Conservation (phyloP, 2,888 invertebrate species). For the Ceramica pisi region DNA sequence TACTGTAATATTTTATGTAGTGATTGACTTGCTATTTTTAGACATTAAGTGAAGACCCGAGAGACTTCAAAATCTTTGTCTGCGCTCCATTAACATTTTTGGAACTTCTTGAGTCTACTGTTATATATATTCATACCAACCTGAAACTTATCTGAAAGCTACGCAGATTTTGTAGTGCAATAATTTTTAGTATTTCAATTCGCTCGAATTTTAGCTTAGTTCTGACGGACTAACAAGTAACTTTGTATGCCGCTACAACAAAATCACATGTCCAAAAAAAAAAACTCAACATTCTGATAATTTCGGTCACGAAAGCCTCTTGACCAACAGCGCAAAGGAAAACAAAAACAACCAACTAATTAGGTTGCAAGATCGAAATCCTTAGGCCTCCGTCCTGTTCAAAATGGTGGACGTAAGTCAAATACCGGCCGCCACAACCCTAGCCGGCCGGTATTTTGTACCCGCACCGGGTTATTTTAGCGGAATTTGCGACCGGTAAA, state of each 20-base stretch:
- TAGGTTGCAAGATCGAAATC: conserved; percentile 47
- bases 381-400: conserved; percentile 19
- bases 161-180: no score
- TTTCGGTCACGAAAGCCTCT: background rate
- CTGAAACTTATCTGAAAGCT: no score
- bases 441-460: conserved; percentile 63
- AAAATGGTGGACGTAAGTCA: conserved; percentile 59
- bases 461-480: conserved; percentile 68
- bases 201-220: no score
- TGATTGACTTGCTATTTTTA: background rate
- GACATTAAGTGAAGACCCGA: no score
- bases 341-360: conserved; percentile 48
- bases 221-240: no score
- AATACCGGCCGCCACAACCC: conserved; percentile 59
- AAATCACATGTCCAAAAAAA: background rate
- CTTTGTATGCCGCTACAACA: background rate
- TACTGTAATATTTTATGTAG: background rate
- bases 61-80: no score
- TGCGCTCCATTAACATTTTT: no score
- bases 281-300: background rate
- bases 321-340: conserved; percentile 21
- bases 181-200: no score
- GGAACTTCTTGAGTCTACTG: no score
- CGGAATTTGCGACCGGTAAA: conserved; percentile 69
- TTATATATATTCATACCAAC: no score